Evolutionary conservation across 2,888 invertebrate species (phyloP).

Genomic region (Philereme vetulata): DNA sequence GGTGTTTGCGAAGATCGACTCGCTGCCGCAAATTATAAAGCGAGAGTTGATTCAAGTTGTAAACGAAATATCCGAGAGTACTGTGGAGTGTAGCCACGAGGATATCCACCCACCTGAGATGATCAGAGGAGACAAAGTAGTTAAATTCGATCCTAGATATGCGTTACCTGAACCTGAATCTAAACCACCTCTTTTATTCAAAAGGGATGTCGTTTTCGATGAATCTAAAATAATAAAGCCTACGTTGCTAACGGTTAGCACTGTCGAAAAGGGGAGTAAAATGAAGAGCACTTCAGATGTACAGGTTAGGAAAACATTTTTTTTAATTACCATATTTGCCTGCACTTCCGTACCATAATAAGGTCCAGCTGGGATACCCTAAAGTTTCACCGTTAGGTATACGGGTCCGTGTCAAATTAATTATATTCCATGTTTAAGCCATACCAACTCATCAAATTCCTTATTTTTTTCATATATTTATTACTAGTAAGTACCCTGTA

Average conservation of each 20-base stretch:
- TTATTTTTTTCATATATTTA: no score
- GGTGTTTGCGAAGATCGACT: conserved; percentile 32
- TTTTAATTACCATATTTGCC: no score
- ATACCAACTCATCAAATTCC: no score
- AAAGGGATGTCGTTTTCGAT: conserved; percentile 2
- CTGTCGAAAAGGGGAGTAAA: background rate
- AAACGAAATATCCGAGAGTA: conserved; percentile 38
- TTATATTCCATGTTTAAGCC: no score
- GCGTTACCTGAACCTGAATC: conserved; percentile 11
- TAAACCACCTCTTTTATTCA: conserved; percentile 6
- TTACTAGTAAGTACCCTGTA: no score
- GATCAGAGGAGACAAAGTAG: conserved; percentile 44
- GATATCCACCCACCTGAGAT: conserved; percentile 35
- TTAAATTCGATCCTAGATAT: conserved; percentile 31
- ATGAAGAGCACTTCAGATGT: background rate
- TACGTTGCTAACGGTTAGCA: background rate
- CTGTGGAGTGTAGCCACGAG: conserved; percentile 40
- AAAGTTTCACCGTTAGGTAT: no score
- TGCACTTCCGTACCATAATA: no score
- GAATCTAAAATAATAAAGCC: conserved; percentile 1
- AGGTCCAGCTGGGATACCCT: no score
- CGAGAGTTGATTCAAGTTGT: conserved; percentile 16
- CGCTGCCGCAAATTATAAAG: conserved; percentile 34
- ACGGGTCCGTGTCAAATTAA: no score
- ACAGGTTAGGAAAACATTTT: no score